Evolutionary conservation across 2,888 invertebrate species (phyloP).

Genomic region (Hydrotaea cyrtoneurina): DNA sequence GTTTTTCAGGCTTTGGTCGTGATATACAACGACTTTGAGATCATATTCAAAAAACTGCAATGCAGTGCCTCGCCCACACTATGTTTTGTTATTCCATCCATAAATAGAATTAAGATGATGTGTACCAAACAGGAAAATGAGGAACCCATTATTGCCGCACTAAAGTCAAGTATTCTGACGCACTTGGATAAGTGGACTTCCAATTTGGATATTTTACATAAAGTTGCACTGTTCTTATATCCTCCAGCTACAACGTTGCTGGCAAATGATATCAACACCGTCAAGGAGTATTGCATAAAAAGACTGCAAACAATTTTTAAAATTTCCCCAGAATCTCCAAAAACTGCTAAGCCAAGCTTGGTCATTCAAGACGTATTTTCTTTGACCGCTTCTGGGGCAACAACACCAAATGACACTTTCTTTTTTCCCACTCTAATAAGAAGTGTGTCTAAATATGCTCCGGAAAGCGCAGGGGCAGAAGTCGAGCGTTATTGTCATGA

Average conservation of each 20-base stretch:
- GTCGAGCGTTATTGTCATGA: not conserved
- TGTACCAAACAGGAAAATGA: not conserved
- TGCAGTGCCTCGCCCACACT: not conserved
- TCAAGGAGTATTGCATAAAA: slow-evolving; percentile 9
- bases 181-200: not conserved
- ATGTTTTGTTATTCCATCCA: too few species aligned
- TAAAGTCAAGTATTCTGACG: not conserved
- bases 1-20: not conserved
- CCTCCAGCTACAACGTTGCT: not conserved
- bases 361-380: too few species aligned
- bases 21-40: not conserved
- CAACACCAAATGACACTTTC: not conserved
- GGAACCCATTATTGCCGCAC: not conserved
- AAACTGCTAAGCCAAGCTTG: not conserved
- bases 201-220: not conserved
- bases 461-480: not conserved
- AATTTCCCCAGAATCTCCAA: not conserved
- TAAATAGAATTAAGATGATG: not conserved
- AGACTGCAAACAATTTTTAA: not conserved
- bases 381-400: too few species aligned
- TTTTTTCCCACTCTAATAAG: not conserved
- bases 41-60: slow-evolving; percentile 2
- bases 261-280: not conserved
- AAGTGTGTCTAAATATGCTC: too few species aligned
- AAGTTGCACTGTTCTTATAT: not conserved